Base-by-base conservation (phyloP, 2,888 invertebrate genomes). In the Lasius platythorax region DNA sequence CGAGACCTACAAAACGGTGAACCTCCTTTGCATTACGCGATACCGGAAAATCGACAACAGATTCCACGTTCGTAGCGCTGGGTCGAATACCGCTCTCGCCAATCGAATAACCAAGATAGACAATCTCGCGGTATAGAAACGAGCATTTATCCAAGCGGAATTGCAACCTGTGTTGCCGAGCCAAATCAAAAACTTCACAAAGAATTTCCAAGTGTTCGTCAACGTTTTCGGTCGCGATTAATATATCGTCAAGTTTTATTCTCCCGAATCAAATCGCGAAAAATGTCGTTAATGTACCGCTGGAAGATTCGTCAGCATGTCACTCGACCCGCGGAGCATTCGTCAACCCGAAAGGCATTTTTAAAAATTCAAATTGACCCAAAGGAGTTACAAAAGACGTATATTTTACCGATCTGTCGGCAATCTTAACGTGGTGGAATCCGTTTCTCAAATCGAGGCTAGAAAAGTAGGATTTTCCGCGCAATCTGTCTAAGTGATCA, bases 81-180 rank as follows among this genome's bases (percentile, higher is more conserved):
- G 82, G 66, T 4, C 43, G 43, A 11, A 56, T 56, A 0, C 56
- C 23, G n/a, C 3, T 23, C 56, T 28, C 5, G 23, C 28, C 28
- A 15, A 82, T 40, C 12, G 15, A 28, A 46, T 82, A 82, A 8
- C 74, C 82, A 0, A 74, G 43, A 61, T 83, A 85, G 2, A 40
- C 37, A 11, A 84, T 75, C n/a, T 85, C 73, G 1, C 18, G 30
- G 37, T 67, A 15, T 0, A 66, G 4, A 53, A 85, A 82, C 15
- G 23, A 30, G 12, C 28, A 58, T 5, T 58, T 58, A 28, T 58
- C 12, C 0, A 58, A 12, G 2, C 58, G 58, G 4, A 58, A 58
- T 4, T 58, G 3, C 4, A 58, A 28, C 12, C 1, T 2, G 5
- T 58, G 0, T 15, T 2, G 12, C 12, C 28, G 12, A 3, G 58